Evolutionary conservation across 2,797 vertebrate genomes (phyloP), one percentile per base, ranked within the genome.

Genomic region (Gymnoscopelus microlampas): DNA sequence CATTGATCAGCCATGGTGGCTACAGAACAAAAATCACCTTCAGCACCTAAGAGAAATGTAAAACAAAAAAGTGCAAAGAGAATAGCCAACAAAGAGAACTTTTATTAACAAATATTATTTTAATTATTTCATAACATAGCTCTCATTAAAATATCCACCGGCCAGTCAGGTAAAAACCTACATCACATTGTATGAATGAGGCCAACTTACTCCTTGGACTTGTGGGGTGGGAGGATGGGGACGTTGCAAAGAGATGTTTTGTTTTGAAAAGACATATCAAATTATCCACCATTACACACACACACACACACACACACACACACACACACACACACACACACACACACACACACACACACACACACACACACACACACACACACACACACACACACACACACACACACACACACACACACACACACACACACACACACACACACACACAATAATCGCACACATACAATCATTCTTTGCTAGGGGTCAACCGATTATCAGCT

Each of bases 121-220:
- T 89, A 91, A 82, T 89, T 60, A 26, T 80, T 75, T 71, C 23
- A 79, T 26, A 83, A 67, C 70, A 68, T 60, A 71, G 74, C 75
- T 80, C 72, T 76, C 77, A 78, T 72, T 77, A 78, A 83, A 84
- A 79, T 84, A 82, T 77, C 83, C 66, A 63, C 74, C 81, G 75
- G 66, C 65, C 74, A 77, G 80, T 83, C 74, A 65, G 74, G 59
- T 85, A 73, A 76, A 83, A 77, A 79, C 60, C 19, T 62, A 59
- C 65, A 80, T 81, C 47, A 63, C 57, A 69, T 74, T 49, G 74
- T 62, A 83, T 74, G 76, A 77, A 77, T 63, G 74, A 74, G 79
- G 74, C 66, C 70, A 70, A 49, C 9, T 64, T 9, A 75, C 76
- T 61, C 72, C 39, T 44, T 44, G 39, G 53, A 71, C 66, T 44